A percentile compares a stretch with the other conserved stretches of the same genome.
Conservation (phyloP, 2,888 invertebrate genomes). For the Melitaea athalia region DNA sequence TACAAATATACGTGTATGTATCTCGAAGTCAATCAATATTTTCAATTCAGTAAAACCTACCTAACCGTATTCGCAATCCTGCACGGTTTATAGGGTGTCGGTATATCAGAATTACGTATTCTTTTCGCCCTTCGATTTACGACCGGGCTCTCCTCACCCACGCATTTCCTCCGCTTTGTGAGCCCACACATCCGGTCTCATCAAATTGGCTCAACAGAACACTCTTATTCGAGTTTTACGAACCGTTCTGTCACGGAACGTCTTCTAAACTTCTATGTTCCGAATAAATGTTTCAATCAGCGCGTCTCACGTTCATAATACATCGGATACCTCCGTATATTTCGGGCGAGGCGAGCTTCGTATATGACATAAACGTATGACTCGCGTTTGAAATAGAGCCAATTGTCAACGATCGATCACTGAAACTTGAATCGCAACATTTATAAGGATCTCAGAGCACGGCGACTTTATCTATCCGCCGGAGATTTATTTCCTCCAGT, state of each 20-base stretch:
- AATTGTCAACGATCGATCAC: slow-evolving; percentile 16
- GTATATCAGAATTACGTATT: slow-evolving; percentile 76
- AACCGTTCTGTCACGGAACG: slow-evolving; percentile 42
- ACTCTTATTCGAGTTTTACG: slow-evolving; percentile 36
- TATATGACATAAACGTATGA: slow-evolving; percentile 17
- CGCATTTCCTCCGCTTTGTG: slow-evolving; percentile 47
- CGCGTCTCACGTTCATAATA: slow-evolving; percentile 32
- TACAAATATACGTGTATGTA: not conserved
- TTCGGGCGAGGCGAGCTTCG: not conserved
- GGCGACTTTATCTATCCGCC: slow-evolving; percentile 10
- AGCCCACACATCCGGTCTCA: slow-evolving; percentile 46
- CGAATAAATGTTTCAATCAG: slow-evolving; percentile 43
- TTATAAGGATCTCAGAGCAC: slow-evolving; percentile 16
- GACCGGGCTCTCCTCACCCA: slow-evolving; percentile 54
- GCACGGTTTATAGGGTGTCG: slow-evolving; percentile 48
- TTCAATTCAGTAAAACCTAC: slow-evolving; percentile 9
- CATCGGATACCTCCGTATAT: slow-evolving; percentile 1
- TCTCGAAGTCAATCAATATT: slow-evolving; percentile 9
- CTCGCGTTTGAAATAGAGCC: slow-evolving; percentile 18
- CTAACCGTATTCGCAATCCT: slow-evolving; percentile 26
- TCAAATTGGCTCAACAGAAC: slow-evolving; percentile 42
- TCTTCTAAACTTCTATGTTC: slow-evolving; percentile 23
- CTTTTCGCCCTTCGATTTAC: slow-evolving; percentile 68
- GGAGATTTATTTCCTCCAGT: slow-evolving; percentile 73
- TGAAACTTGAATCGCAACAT: slow-evolving; percentile 12